These are phyloP conservation scores for Drosophila cardini DNA, from an alignment of 1,140 invertebrate species.

Conservation along the genomic window DNA sequence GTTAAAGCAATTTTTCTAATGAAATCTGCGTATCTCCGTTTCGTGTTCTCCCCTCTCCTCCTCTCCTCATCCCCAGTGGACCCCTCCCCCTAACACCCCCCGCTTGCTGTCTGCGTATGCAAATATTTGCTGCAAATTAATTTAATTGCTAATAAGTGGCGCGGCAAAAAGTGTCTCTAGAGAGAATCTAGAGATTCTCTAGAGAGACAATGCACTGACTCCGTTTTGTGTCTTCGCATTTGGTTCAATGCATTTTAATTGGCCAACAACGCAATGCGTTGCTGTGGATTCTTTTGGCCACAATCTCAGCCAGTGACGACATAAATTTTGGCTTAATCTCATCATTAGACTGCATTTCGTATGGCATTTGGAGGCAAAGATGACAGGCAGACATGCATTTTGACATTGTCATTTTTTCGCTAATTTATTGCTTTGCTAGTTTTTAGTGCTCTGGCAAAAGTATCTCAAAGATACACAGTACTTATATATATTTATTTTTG, in stretches of 20 bases:
- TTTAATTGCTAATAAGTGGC: slow-evolving; percentile 81
- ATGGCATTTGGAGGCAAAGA: slow-evolving; percentile 61
- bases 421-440: slow-evolving; percentile 60
- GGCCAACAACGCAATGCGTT: slow-evolving; percentile 37
- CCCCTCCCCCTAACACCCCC: background rate
- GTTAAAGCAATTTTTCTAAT: slow-evolving; percentile 72
- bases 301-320: slow-evolving; percentile 23
- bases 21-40: slow-evolving; percentile 66
- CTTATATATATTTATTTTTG: background rate
- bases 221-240: slow-evolving; percentile 2
- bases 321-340: slow-evolving; percentile 77
- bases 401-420: slow-evolving; percentile 57
- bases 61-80: background rate
- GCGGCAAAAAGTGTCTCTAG: background rate
- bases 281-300: slow-evolving; percentile 36
- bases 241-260: slow-evolving; percentile 84
- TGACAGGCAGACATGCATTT: slow-evolving; percentile 51
- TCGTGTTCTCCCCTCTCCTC: background rate
- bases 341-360: slow-evolving; percentile 71
- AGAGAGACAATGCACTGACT: slow-evolving; percentile 44
- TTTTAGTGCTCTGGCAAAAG: slow-evolving; percentile 29
- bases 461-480: slow-evolving; percentile 21
- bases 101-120: slow-evolving; percentile 79
- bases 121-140: slow-evolving; percentile 72
- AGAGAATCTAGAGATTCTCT: slow-evolving; percentile 18